Base-by-base conservation (phyloP, 2,113 vertebrate species). In the Anser brachyrhynchus region DNA sequence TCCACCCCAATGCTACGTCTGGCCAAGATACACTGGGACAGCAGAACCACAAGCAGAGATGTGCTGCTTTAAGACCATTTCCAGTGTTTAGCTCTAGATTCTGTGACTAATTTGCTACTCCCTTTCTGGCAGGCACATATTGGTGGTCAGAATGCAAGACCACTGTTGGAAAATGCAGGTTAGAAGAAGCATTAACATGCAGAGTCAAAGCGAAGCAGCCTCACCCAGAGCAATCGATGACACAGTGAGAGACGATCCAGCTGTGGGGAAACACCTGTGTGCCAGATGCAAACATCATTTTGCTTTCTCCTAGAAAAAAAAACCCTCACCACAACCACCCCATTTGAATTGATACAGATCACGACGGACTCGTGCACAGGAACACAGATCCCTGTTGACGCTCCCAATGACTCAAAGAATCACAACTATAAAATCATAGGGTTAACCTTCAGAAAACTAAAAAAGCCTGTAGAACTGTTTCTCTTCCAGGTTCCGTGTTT, bases 1-100 rank as follows among this genome's bases (percentile, higher is more conserved):
- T 95, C 91, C 74, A 76, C 71, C 90, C 92, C 92, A 93, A 15
- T 37, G 66, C 46, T 74, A 28, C 0, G 0, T 77, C 91, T 85
- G 70, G 93, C 95, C 93, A 96, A 97, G 84, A 94, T 80, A 95
- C 81, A 87, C 95, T 41, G 64, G 65, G 71, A 66, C 66, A 91
- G 52, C 44, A 88, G 75, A 92, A 95, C 93, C 84, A 87, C 72
- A 94, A 93, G 91, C 84, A 90, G 51, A 57, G 85, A 81, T 89
- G 54, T 69, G 52, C 86, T 93, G 85, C 85, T 74, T 73, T 54
- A 61, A 94, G 62, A 92, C 58, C 5, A 33, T 84, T 93, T 94
- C 91, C 89, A 93, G 71, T 59, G 76, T 89, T 89, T 86, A 92
- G 85, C 80, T 92, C 87, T 71, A 86, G 75, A 90, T 44, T 84